Conservation (phyloP, 2,113 vertebrate genomes). For the Deroptyus accipitrinus region DNA sequence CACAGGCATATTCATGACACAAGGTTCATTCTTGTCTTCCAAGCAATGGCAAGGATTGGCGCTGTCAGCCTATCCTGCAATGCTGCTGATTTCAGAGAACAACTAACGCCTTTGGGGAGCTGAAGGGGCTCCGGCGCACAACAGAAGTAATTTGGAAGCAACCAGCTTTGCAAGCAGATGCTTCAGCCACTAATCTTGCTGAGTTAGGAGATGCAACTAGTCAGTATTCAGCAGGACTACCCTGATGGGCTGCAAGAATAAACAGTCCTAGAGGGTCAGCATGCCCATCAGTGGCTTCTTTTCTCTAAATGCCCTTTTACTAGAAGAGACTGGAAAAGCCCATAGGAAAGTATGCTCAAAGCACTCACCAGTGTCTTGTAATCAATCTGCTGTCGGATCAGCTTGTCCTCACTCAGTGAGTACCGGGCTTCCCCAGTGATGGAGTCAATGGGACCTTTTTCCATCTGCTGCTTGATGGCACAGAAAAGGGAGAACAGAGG, state of each 20-base stretch:
- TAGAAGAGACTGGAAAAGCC: not conserved
- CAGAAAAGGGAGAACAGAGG: slow-evolving; percentile 99
- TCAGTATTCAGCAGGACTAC: not conserved
- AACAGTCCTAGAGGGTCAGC: not conserved
- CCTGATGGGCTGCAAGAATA: not conserved
- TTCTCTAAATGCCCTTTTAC: not conserved
- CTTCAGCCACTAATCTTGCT: not conserved
- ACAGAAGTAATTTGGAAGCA: not conserved
- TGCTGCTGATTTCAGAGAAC: not conserved
- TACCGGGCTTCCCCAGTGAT: slow-evolving; percentile 97
- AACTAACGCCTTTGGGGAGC: not conserved
- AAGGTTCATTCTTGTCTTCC: not conserved
- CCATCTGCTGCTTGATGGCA: slow-evolving; percentile 98
- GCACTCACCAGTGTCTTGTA: slow-evolving; percentile 95
- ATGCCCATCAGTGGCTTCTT: not conserved
- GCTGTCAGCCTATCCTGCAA: not conserved
- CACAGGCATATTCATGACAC: not conserved
- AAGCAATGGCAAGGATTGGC: not conserved
- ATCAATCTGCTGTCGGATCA: slow-evolving; percentile 98
- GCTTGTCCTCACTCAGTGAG: slow-evolving; percentile 96
- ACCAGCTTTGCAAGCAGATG: not conserved
- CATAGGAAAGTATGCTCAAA: not conserved
- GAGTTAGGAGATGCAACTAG: too few species aligned
- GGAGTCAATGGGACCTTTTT: slow-evolving; percentile 94
- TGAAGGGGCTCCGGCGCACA: not conserved